phyloP scores from a whole-genome alignment of 2,113 vertebrate species.

The Cyphomyrus discorhynchus region DNA sequence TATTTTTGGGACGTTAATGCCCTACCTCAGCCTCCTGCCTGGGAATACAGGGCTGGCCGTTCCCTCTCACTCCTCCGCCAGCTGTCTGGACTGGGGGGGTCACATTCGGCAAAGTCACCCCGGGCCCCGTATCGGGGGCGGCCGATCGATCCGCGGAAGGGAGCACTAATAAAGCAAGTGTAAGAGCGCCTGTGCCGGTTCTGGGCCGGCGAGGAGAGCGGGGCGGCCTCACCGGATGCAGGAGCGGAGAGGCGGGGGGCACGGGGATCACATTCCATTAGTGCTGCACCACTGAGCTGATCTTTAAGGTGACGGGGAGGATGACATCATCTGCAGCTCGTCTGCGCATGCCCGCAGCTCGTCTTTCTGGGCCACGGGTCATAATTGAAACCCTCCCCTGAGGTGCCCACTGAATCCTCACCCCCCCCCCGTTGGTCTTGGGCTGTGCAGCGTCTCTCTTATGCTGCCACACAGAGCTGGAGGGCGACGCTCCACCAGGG shows the following conservation, averaged over 20 bases:
- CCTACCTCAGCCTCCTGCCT: background rate
- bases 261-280: background rate
- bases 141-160: background rate
- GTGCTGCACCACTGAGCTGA: background rate
- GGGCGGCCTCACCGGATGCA: background rate
- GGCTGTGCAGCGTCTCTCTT: background rate
- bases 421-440: background rate
- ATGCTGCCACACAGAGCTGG: background rate
- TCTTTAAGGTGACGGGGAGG: background rate
- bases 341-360: background rate
- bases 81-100: background rate
- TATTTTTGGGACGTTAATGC: background rate
- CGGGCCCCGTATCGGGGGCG: background rate
- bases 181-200: background rate
- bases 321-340: background rate
- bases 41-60: background rate
- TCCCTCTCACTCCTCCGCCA: background rate
- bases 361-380: background rate
- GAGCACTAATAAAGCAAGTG: background rate
- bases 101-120: background rate
- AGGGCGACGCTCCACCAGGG: background rate
- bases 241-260: background rate
- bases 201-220: background rate
- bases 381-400: background rate
- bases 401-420: background rate